Evolutionary conservation across 2,888 invertebrate species (phyloP).

Genomic region (Caenorhabditis sulstoni): DNA sequence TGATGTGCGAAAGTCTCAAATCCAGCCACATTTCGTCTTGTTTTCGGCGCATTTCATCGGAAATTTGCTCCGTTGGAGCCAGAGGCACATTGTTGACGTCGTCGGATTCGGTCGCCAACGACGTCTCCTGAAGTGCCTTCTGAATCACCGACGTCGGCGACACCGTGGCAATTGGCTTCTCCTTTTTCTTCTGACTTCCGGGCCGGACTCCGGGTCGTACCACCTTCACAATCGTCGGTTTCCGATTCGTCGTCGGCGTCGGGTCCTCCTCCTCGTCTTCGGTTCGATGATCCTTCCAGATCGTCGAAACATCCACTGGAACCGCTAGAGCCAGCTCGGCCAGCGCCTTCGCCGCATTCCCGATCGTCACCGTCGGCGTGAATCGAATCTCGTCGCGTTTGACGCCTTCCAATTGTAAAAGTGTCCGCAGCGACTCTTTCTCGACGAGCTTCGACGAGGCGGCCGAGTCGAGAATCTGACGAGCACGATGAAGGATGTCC

Average conservation of each 20-base stretch:
- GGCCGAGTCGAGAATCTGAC: conserved; percentile 47
- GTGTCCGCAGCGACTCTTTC: conserved; percentile 59
- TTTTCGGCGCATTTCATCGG: conserved; percentile 54
- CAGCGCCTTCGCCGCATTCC: conserved; percentile 66
- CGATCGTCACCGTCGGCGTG: conserved; percentile 66
- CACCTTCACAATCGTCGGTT: conserved; percentile 63
- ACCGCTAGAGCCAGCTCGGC: conserved; percentile 68
- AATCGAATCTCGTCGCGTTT: conserved; percentile 57
- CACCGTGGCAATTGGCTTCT: conserved; percentile 42
- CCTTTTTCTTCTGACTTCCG: conserved; percentile 5
- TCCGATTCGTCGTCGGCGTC: conserved; percentile 3
- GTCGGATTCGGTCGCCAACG: not conserved
- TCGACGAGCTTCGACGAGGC: conserved; percentile 61
- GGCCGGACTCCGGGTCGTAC: conserved; percentile 54
- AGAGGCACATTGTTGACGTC: conserved; percentile 14
- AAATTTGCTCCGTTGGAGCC: conserved; percentile 13
- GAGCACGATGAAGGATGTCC: conserved; percentile 61
- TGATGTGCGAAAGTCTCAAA: conserved; percentile 47
- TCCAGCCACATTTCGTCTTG: conserved; percentile 60
- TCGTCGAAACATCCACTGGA: conserved; percentile 61
- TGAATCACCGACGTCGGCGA: conserved; percentile 8
- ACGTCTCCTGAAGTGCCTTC: not conserved
- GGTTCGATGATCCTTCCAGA: conserved; percentile 32
- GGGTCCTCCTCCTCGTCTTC: conserved; percentile 20
- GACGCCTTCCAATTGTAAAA: conserved; percentile 59